Evolutionary conservation across 2,113 vertebrate genomes (phyloP), one percentile per base, ranked within the genome.

Genomic region (Syngnathus typhle): DNA sequence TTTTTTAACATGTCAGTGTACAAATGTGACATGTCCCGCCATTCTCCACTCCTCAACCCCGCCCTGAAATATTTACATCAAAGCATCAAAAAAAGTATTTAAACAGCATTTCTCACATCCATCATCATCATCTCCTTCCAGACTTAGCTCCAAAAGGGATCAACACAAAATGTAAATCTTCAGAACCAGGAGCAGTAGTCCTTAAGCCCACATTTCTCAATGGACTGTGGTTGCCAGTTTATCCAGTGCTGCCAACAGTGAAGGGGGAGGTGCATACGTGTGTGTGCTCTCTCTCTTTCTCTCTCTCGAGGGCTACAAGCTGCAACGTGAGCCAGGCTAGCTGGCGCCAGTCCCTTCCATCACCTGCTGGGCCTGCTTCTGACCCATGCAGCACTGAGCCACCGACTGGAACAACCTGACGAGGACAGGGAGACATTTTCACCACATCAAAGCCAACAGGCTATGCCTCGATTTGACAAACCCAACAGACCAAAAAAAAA

Each of bases 351-450:
- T 98, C 78, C 97, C 97, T 88, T 99, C 97, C 97, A 99, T 99
- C 54, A 99, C 97, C 89, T 99, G 97, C 90, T 99, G 96, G 78
- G 97, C 96, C 81, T 99, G 97, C 76, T 99, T 99, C 90, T 98
- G 97, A 74, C 97, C 97, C 97, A 99, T 99, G 84, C 97, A 99
- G 90, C 97, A 99, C 89, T 99, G 97, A 63, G 97, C 97, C 11
- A 99, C 97, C 0, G 97, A 99, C 90, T 99, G 97, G 93, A 99
- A 99, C 91, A 99, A 87, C 89, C 97, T 99, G 85, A 43, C 10
- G 62, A 36, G 27, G 55, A 58, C 27, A 56, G 27, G 55, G 6
- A 23, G 15, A 58, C 7, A 37, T 18, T 58, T 16, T 58, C 55
- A 55, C 32, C 55, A 36, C 27, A 36, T 58, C 0, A 15, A 56